Evolutionary conservation across 1,140 invertebrate species (phyloP), one percentile per base, ranked within the genome.

Genomic region (Anthonomus grandis): DNA sequence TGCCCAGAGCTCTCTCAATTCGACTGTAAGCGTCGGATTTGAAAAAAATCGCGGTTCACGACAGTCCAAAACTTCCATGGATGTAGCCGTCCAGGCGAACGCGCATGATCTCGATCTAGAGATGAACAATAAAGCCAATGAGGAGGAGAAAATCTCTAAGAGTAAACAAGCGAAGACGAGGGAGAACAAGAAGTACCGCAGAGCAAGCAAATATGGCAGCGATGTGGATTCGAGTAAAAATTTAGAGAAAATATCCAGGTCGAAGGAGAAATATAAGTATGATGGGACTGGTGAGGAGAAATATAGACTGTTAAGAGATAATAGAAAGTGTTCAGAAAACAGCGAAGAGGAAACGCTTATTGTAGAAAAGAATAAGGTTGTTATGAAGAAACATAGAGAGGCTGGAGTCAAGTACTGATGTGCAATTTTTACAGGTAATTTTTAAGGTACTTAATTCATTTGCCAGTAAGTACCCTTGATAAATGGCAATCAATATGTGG

Each of bases 81-180:
- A 81, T 58, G 77, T 80, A 17, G 78, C 78, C 45, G 78, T 79
- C 12, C 81, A 83, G 60, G 77, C 78, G 0, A 82, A 79, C 67
- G 81, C 80, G 0, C 76, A 79, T 56, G 83, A 84, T 68, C 81
- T 84, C 24, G 57, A 62, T 25, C 25, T 61, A 59, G 25, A 45
- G 56, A 24, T 56, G 27, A n/a, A 8, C 6, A 31, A 31, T 8
- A 31, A 31, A 31, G 6, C 13, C 54, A 62, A 39, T 3, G 36
- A 52, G 2, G 12, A 45, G 12, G 23, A 53, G 2, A 42, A 34
- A 27, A 4, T 48, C 5, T 34, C n/a, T n/a, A 66, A 66, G 57
- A 63, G 56, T 12, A 66, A 66, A 46, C 48, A 62, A 34, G 24
- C 50, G 10, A 66, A 64, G 54, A 66, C 57, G 9, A 54, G 44